A percentile compares a stretch with the other conserved stretches of the same genome.
Conservation (phyloP, 2,888 invertebrate species). For the Pterobdella sp. region DNA sequence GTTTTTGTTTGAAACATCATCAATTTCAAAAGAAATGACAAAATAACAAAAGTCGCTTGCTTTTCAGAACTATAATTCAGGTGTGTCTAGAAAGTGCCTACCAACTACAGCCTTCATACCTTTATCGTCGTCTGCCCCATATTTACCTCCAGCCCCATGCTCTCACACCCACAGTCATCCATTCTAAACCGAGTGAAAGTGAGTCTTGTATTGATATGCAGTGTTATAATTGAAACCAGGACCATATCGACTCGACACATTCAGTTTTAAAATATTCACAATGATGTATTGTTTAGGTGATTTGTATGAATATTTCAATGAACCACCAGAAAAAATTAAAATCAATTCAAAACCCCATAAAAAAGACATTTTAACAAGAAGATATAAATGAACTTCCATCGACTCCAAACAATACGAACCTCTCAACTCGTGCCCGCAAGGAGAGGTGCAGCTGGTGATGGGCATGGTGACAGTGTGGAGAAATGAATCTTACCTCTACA, state of each 20-base stretch:
- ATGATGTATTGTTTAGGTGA: neutral
- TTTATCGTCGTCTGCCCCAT: neutral
- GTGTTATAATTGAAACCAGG: neutral
- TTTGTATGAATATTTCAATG: neutral
- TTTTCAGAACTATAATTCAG: neutral
- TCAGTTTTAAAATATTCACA: too few species aligned
- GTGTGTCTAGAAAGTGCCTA: neutral
- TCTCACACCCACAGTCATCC: neutral
- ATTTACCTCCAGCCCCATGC: neutral
- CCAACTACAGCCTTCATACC: neutral
- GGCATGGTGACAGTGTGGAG: conserved; percentile 21
- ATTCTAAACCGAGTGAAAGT: neutral
- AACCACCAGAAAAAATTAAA: neutral
- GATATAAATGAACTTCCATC: neutral
- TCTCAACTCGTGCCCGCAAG: neutral
- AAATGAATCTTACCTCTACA: conserved; percentile 11
- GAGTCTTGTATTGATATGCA: neutral
- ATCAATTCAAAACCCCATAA: neutral
- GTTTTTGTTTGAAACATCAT: too few species aligned
- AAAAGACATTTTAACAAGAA: neutral
- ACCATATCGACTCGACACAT: too few species aligned
- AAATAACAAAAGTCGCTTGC: too few species aligned
- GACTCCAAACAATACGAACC: neutral
- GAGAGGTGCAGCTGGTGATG: conserved; percentile 16
- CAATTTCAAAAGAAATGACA: too few species aligned